phyloP scores from a whole-genome alignment of 2,113 vertebrate genomes.

The Scytalopus superciliaris region DNA sequence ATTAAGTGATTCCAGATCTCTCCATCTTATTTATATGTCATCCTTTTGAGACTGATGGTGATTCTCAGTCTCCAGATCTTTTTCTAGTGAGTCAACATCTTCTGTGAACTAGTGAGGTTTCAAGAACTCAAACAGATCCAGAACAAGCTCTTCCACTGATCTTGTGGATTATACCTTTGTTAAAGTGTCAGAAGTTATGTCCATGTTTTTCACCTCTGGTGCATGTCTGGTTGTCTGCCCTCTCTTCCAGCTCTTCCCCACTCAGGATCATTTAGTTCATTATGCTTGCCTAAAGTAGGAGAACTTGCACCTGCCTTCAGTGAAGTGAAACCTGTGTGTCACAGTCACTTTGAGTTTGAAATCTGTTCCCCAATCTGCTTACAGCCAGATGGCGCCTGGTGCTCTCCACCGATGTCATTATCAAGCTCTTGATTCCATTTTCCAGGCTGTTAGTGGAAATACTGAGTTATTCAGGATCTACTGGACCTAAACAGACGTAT shows the following conservation, averaged over 20 bases:
- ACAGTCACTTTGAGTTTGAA: constrained; percentile 13
- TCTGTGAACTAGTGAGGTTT: background rate
- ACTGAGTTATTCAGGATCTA: background rate
- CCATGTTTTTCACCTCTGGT: background rate
- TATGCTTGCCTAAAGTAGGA: background rate
- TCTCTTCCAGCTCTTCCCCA: background rate
- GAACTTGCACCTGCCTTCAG: background rate
- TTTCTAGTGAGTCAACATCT: background rate
- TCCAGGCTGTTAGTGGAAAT: background rate
- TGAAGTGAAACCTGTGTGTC: background rate
- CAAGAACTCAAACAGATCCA: background rate
- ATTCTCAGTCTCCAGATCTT: background rate
- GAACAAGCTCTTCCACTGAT: background rate
- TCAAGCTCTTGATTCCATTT: background rate
- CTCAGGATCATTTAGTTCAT: background rate
- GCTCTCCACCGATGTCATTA: constrained; percentile 6
- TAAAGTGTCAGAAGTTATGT: background rate
- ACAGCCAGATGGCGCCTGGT: background rate
- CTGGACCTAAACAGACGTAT: background rate
- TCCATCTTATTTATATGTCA: background rate
- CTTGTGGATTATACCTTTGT: background rate
- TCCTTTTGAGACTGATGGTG: background rate
- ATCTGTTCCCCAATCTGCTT: constrained; percentile 37
- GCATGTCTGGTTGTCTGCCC: background rate
- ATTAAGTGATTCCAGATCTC: background rate